Percentiles rank a stretch among this genome's conserved stretches.
Evolutionary conservation across 2,797 vertebrate species (phyloP).

Genomic region (Sebastes steindachneri): DNA sequence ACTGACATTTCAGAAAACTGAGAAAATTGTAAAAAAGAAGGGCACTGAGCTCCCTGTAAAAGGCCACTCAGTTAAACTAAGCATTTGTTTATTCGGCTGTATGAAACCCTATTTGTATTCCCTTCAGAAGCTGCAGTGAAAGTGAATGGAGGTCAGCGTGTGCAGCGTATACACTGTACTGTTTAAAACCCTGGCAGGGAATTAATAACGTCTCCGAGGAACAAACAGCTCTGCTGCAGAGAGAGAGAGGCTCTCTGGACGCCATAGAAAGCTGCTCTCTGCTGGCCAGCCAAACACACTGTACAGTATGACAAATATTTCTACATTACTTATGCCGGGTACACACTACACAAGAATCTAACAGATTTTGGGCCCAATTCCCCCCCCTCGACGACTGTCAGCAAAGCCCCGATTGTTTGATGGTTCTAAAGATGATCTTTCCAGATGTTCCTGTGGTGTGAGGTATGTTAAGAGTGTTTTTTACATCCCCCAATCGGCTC

Average conservation of each 20-base stretch:
- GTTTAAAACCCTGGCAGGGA: constrained; percentile 34
- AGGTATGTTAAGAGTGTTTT: too few species aligned
- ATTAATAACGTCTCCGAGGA: constrained; percentile 38
- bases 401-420: too few species aligned
- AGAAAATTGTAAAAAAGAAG: constrained; percentile 68
- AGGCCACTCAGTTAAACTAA: constrained; percentile 76
- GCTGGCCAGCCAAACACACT: neutral
- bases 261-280: neutral
- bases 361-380: too few species aligned
- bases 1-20: constrained; percentile 78
- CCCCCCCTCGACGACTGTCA: too few species aligned
- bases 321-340: neutral
- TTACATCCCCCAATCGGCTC: too few species aligned
- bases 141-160: constrained; percentile 28
- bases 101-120: constrained; percentile 48
- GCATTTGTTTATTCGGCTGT: constrained; percentile 68
- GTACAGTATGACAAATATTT: neutral
- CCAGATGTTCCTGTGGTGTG: too few species aligned
- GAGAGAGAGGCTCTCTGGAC: neutral
- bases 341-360: too few species aligned
- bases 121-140: constrained; percentile 26
- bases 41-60: constrained; percentile 63
- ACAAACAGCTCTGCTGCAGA: constrained; percentile 3
- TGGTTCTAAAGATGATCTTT: too few species aligned
- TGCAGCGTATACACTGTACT: neutral